Percentiles rank a stretch among this genome's conserved stretches.
phyloP scores from a whole-genome alignment of 2,797 vertebrate genomes.

The Apogon talboti region DNA sequence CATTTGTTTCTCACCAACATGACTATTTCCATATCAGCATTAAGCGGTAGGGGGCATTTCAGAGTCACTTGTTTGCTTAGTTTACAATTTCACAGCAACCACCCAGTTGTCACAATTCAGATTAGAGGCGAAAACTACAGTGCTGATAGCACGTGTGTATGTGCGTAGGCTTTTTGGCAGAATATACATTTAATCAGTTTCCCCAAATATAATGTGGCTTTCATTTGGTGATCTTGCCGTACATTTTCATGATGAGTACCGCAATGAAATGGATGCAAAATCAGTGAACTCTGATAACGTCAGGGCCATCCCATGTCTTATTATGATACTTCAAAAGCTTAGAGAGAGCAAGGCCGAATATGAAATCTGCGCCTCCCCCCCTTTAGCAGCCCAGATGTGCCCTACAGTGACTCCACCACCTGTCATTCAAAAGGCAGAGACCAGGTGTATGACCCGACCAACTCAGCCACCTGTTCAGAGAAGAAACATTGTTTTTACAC shows the following conservation, averaged over 20 bases:
- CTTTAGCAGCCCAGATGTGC: slow-evolving; percentile 65
- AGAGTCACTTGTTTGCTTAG: slow-evolving; percentile 31
- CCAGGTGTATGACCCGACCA: slow-evolving; percentile 67
- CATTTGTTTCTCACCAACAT: slow-evolving; percentile 6
- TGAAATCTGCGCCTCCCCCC: slow-evolving; percentile 37
- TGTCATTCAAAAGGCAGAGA: slow-evolving; percentile 71
- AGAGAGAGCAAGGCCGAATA: slow-evolving; percentile 24
- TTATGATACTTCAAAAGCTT: slow-evolving; percentile 60
- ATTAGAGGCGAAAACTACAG: slow-evolving; percentile 46
- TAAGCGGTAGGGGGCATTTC: slow-evolving; percentile 44
- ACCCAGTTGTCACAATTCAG: slow-evolving; percentile 45
- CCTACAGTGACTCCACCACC: slow-evolving; percentile 68
- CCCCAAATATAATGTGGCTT: slow-evolving; percentile 1
- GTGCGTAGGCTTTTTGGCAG: slow-evolving; percentile 22
- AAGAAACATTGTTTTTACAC: slow-evolving; percentile 37
- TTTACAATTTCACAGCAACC: slow-evolving; percentile 51
- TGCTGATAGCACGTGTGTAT: not conserved
- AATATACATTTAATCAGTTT: slow-evolving; percentile 22
- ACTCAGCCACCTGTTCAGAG: slow-evolving; percentile 65
- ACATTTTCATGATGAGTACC: not conserved
- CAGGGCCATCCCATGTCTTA: slow-evolving; percentile 25
- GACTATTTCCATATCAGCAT: slow-evolving; percentile 17
- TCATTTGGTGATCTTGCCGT: slow-evolving; percentile 16
- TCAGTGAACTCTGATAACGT: slow-evolving; percentile 21
- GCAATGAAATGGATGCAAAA: slow-evolving; percentile 12